Conservation (phyloP, 2,888 invertebrate species). For the Polyommatus iphigenia region DNA sequence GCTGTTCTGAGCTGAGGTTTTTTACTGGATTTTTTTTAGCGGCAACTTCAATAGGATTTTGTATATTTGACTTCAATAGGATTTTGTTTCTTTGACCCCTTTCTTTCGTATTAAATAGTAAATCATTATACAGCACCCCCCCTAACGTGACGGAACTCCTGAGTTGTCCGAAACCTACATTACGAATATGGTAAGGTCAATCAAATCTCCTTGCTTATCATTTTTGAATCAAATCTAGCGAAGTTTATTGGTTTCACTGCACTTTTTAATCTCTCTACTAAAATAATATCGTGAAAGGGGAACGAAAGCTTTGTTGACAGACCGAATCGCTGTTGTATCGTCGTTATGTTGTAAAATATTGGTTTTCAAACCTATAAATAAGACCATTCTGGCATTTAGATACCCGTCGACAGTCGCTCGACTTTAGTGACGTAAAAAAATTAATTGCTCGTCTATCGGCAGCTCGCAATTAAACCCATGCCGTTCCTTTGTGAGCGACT, state of each 20-base stretch:
- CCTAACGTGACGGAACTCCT: too few species aligned
- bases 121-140: too few species aligned
- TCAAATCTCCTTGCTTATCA: too few species aligned
- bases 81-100: too few species aligned
- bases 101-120: too few species aligned
- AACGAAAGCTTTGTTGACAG: neutral
- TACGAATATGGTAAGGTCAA: too few species aligned
- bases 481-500: constrained; percentile 44
- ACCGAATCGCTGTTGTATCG: neutral
- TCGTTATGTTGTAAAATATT: neutral
- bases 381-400: neutral
- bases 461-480: constrained; percentile 42
- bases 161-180: too few species aligned
- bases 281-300: neutral
- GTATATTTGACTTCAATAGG: too few species aligned
- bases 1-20: neutral
- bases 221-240: too few species aligned
- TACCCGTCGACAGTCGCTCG: constrained; percentile 8
- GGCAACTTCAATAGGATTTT: too few species aligned
- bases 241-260: neutral
- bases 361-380: neutral
- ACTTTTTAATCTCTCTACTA: neutral
- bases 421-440: constrained; percentile 34
- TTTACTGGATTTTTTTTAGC: neutral
- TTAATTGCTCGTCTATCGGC: constrained; percentile 32